Evolutionary conservation across 2,797 vertebrate species (phyloP).

Genomic region (Babyrousa celebensis): DNA sequence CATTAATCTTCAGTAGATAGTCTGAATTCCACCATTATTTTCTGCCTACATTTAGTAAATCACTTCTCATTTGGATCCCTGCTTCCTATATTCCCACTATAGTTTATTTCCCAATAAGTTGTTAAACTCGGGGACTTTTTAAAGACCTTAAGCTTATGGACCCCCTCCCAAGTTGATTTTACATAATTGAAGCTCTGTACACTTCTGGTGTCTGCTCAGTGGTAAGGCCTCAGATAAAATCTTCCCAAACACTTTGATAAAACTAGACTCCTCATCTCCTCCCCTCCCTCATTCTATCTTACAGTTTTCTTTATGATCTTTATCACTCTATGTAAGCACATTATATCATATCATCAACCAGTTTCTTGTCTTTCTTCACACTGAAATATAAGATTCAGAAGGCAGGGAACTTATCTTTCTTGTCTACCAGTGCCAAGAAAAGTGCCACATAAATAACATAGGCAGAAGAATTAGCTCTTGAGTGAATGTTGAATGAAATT

Average conservation of each 20-base stretch:
- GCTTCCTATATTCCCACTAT: background rate
- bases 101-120: slow-evolving; percentile 2
- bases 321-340: background rate
- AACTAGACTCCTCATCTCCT: background rate
- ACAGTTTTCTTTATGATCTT: background rate
- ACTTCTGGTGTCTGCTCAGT: background rate
- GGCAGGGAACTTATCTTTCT: background rate
- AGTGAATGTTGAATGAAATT: background rate
- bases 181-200: background rate
- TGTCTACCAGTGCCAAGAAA: background rate
- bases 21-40: slow-evolving; percentile 9
- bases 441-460: background rate
- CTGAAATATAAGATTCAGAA: slow-evolving; percentile 15
- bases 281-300: background rate
- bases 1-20: background rate
- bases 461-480: background rate
- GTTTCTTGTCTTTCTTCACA: background rate
- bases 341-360: background rate
- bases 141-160: background rate
- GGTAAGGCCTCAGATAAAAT: background rate
- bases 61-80: background rate
- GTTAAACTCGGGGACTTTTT: slow-evolving; percentile 39
- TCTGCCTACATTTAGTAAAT: slow-evolving; percentile 3
- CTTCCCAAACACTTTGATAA: background rate
- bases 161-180: background rate